phyloP scores from a whole-genome alignment of 2,888 invertebrate genomes.

The Scaptomyza cyrtandrae region DNA sequence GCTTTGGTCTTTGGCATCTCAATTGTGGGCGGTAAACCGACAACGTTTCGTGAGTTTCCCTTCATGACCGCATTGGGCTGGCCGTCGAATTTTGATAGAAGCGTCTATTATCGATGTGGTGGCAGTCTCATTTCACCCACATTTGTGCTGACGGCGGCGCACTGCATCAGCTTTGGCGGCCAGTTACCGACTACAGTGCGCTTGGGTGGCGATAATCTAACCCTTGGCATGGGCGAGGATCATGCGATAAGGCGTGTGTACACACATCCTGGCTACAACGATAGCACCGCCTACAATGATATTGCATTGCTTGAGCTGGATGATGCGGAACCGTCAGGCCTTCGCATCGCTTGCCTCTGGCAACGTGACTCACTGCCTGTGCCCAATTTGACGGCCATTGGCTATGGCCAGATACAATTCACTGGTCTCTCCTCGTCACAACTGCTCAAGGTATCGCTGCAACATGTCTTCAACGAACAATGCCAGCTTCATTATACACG shows the following conservation, averaged over 20 bases:
- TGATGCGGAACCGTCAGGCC: not conserved
- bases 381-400: constrained; percentile 86
- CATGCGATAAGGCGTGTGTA: constrained; percentile 59
- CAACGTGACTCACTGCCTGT: constrained; percentile 68
- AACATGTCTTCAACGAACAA: constrained; percentile 29
- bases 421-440: constrained; percentile 58
- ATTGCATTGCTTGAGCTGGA: constrained; percentile 87
- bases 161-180: constrained; percentile 67
- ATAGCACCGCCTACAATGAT: constrained; percentile 87
- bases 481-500: constrained; percentile 34
- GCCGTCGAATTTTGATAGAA: constrained; percentile 46
- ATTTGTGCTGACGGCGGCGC: constrained; percentile 80
- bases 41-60: constrained; percentile 53
- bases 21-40: constrained; percentile 32
- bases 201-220: constrained; percentile 73
- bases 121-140: constrained; percentile 67
- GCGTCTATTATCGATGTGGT: constrained; percentile 72
- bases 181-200: constrained; percentile 55
- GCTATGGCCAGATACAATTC: constrained; percentile 86
- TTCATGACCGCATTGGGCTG: constrained; percentile 76
- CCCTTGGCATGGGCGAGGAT: constrained; percentile 42
- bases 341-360: constrained; percentile 85
- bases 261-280: constrained; percentile 86
- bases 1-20: constrained; percentile 3
- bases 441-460: constrained; percentile 56